Base-by-base conservation (phyloP, 2,888 invertebrate species). In the Tiliacea citrago region DNA sequence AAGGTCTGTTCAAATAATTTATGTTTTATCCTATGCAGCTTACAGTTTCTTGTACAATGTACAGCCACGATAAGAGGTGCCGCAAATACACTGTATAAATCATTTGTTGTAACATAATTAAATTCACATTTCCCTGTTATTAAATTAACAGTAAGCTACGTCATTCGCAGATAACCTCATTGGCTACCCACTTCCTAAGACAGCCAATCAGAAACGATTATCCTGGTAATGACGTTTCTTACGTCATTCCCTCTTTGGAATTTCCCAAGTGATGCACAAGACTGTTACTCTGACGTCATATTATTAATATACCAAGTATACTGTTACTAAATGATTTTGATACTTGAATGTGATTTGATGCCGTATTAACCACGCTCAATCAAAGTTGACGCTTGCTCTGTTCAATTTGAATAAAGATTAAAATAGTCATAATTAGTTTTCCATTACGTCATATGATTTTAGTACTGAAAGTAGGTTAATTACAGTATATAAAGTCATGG, bases 161-260 rank as follows among this genome's bases (percentile, higher is more conserved):
- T 82, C 77, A 60, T 60, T 35, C 13, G 7, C 47, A 47, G 21
- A 45, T 51, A 21, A 45, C 57, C 49, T 73, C 10, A 65, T 49
- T 65, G 35, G 39, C 45, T 53, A 78, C 51, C 62, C 47, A 58
- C 13, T 47, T 58, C 21, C 10, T 53, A 39, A 68, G 49, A 72
- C 60, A 73, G 39, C 84, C 61, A 69, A 80, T 81, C 62, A 57
- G 39, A 45, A 65, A 57, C 68, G n/a, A 29, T 69, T 74, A 47
- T 70, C 24, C 63, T 70, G 42, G 4, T 65, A 84, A 51, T 57
- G 75, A 84, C 53, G 18, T 18, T 24, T 12, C 24, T 63, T 45
- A 63, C 77, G 72, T 81, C 51, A 76, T 47, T 67, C 8, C 13
- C 35, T 78, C 10, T 51, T 10, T 51, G 42, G n/a, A 57, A 63